Percentiles rank a stretch among this genome's conserved stretches.
These are phyloP conservation scores for Acanthurus leucopareius DNA, from an alignment of 2,797 vertebrate genomes.

Conservation along the genomic window DNA sequence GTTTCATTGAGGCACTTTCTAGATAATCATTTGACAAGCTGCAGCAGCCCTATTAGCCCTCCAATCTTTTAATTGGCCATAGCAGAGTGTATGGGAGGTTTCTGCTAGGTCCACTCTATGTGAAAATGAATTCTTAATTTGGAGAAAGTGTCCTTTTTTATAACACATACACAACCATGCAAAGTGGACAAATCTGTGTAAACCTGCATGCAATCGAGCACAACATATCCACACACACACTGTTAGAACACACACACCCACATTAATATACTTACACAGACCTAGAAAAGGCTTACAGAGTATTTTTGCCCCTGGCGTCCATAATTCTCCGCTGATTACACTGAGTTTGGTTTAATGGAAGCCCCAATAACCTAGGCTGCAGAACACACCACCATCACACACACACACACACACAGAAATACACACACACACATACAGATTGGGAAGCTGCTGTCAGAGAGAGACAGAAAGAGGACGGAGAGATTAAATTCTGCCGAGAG, in stretches of 20 bases:
- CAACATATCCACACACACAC: slow-evolving; percentile 15
- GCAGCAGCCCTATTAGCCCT: slow-evolving; percentile 56
- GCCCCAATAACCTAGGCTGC: slow-evolving; percentile 72
- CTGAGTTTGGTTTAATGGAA: slow-evolving; percentile 82
- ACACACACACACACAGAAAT: slow-evolving; percentile 35
- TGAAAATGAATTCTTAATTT: slow-evolving; percentile 50
- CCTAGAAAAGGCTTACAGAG: slow-evolving; percentile 57
- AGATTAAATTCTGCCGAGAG: slow-evolving; percentile 87
- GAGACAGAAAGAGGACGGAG: slow-evolving; percentile 85
- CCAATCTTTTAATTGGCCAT: slow-evolving; percentile 68
- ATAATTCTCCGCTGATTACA: slow-evolving; percentile 86
- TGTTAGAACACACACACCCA: background rate
- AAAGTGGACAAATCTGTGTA: slow-evolving; percentile 1
- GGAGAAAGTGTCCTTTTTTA: slow-evolving; percentile 35
- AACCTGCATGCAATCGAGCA: slow-evolving; percentile 9
- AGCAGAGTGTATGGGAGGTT: slow-evolving; percentile 27
- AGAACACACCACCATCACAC: slow-evolving; percentile 39
- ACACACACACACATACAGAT: slow-evolving; percentile 37
- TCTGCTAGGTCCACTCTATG: slow-evolving; percentile 9
- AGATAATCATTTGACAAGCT: slow-evolving; percentile 61
- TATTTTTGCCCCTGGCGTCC: slow-evolving; percentile 71
- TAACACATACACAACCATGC: background rate
- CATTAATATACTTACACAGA: slow-evolving; percentile 59
- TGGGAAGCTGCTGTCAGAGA: slow-evolving; percentile 74
- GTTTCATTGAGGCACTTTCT: slow-evolving; percentile 44